Evolutionary conservation across 2,113 vertebrate genomes (phyloP).

Genomic region (Illadopsis cleaveri): DNA sequence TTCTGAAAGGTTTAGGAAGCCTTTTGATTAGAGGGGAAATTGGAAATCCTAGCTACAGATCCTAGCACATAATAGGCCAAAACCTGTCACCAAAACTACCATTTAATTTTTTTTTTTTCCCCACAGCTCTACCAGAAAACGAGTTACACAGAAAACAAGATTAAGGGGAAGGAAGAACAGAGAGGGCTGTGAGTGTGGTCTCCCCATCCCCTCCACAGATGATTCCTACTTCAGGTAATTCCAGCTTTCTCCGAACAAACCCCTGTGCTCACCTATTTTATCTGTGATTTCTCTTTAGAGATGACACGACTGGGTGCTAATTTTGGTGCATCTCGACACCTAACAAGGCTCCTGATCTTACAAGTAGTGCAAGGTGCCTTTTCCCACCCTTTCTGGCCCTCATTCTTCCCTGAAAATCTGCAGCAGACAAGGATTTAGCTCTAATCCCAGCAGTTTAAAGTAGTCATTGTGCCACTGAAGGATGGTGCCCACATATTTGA

Average conservation of each 20-base stretch:
- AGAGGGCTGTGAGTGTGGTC: neutral
- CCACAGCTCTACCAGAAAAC: neutral
- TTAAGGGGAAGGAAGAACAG: neutral
- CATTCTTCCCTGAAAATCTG: neutral
- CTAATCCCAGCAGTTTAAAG: neutral
- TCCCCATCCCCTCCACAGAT: neutral
- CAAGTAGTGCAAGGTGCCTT: neutral
- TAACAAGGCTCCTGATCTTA: neutral
- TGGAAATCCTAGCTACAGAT: slow-evolving; percentile 28
- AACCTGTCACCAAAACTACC: slow-evolving; percentile 5
- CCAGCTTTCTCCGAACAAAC: neutral
- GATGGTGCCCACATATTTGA: neutral
- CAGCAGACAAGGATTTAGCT: neutral
- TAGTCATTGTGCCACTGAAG: neutral
- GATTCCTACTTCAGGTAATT: neutral
- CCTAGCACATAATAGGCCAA: neutral
- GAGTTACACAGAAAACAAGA: neutral
- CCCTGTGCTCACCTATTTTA: fast-evolving
- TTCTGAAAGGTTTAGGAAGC: slow-evolving; percentile 33
- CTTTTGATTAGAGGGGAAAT: slow-evolving; percentile 35
- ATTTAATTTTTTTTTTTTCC: neutral
- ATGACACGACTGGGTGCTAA: neutral
- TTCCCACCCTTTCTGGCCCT: neutral
- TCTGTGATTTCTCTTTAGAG: neutral
- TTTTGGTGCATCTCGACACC: neutral